A percentile compares a stretch with the other conserved stretches of the same genome.
phyloP scores from a whole-genome alignment of 2,113 vertebrate species.

The Scalopus aquaticus region DNA sequence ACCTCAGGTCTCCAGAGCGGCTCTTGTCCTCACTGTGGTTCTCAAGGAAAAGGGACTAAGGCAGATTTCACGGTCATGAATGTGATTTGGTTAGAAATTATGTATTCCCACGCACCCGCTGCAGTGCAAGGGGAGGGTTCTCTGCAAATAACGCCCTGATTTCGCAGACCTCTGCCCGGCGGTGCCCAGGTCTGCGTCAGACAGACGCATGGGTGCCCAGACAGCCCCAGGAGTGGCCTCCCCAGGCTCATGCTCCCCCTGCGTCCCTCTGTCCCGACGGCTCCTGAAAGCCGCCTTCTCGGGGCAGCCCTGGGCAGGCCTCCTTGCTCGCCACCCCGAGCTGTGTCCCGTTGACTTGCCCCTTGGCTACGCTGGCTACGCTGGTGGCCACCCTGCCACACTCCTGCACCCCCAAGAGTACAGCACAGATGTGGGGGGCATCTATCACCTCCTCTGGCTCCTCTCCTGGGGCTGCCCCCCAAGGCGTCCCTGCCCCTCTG shows the following conservation, averaged over 20 bases:
- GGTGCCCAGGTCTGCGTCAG: too few species aligned
- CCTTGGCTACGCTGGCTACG: background rate
- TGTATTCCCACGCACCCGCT: background rate
- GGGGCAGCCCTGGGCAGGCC: background rate
- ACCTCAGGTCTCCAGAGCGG: background rate
- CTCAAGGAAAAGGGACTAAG: background rate
- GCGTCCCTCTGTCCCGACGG: background rate
- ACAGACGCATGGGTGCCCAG: too few species aligned
- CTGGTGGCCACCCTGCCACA: too few species aligned
- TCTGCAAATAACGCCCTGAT: background rate
- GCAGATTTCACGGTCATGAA: background rate
- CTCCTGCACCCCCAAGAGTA: too few species aligned
- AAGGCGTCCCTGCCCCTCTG: too few species aligned
- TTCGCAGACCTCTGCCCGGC: background rate
- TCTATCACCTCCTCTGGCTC: too few species aligned
- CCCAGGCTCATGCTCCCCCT: too few species aligned
- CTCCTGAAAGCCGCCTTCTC: background rate
- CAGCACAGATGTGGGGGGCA: too few species aligned
- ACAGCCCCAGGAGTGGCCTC: too few species aligned
- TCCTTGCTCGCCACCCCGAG: background rate
- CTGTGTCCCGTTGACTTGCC: background rate
- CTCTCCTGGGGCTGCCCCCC: too few species aligned
- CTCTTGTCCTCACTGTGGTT: background rate
- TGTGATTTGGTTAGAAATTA: conserved; percentile 10
- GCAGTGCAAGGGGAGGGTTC: background rate